A percentile compares a stretch with the other conserved stretches of the same genome.
These are phyloP conservation scores for Aphelenchoides bicaudatus DNA, from an alignment of 2,888 invertebrate species.

Conservation along the genomic window DNA sequence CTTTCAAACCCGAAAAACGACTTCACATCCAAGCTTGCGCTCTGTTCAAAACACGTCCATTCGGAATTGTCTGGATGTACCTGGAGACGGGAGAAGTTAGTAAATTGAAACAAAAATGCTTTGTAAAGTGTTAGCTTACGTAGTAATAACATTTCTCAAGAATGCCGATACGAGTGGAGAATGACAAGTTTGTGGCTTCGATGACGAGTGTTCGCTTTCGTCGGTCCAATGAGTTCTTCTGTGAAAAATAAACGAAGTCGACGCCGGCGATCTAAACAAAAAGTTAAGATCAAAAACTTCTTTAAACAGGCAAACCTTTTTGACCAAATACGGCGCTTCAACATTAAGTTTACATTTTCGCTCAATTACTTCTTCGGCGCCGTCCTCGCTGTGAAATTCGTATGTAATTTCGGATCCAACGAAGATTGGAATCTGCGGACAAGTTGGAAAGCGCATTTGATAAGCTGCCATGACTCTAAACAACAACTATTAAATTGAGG, in stretches of 20 bases:
- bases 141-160: constrained; percentile 82
- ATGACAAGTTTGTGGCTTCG: constrained; percentile 87
- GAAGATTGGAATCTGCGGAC: constrained; percentile 89
- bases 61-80: constrained; percentile 86
- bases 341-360: constrained; percentile 83
- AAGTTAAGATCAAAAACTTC: constrained; percentile 13
- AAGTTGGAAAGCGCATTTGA: constrained; percentile 84
- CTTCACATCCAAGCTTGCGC: constrained; percentile 83
- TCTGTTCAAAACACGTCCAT: constrained; percentile 95
- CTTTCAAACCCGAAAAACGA: constrained; percentile 90
- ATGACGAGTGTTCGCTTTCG: constrained; percentile 76
- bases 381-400: constrained; percentile 75
- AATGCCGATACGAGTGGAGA: constrained; percentile 76
- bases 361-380: constrained; percentile 75
- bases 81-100: constrained; percentile 63
- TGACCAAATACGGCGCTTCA: constrained; percentile 86
- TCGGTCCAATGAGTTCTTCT: constrained; percentile 80
- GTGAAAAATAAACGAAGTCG: constrained; percentile 82
- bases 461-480: constrained; percentile 97
- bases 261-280: constrained; percentile 78
- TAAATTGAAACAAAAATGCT: too few species aligned
- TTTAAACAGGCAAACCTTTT: constrained; percentile 70
- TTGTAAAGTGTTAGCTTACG: constrained; percentile 70
- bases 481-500: too few species aligned
- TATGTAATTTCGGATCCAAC: constrained; percentile 77